Evolutionary conservation across 53 echinoderm and acorn worm genomes (phyloP).

Genomic region (Stichopus horrens): DNA sequence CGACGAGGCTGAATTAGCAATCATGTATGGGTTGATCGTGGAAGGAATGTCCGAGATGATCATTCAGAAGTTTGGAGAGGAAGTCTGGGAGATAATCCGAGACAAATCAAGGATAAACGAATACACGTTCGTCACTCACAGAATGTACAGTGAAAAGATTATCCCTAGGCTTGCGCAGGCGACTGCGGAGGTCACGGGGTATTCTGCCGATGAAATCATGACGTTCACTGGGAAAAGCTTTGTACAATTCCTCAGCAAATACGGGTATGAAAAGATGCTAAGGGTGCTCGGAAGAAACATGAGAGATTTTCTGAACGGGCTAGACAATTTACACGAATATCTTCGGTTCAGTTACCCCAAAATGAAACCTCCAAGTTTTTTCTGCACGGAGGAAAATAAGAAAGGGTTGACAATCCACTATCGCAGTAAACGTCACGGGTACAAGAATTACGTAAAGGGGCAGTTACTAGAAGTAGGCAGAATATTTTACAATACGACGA

Average conservation of each 20-base stretch:
- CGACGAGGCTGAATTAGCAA: neutral
- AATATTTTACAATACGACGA: constrained; percentile 74
- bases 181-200: constrained; percentile 68
- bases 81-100: constrained; percentile 73
- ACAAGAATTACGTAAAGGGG: constrained; percentile 78
- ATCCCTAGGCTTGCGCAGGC: constrained; percentile 74
- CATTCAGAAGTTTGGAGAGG: constrained; percentile 76
- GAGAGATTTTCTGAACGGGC: constrained; percentile 89
- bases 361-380: constrained; percentile 95
- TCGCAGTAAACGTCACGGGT: constrained; percentile 69
- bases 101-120: constrained; percentile 87
- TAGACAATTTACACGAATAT: constrained; percentile 95
- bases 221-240: constrained; percentile 65
- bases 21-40: constrained; percentile 85
- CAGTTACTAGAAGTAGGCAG: constrained; percentile 79
- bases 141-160: constrained; percentile 91
- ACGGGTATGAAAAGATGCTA: constrained; percentile 88
- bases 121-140: constrained; percentile 87
- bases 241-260: constrained; percentile 77
- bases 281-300: constrained; percentile 87
- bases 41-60: constrained; percentile 90
- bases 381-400: constrained; percentile 72
- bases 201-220: constrained; percentile 75
- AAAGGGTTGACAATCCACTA: constrained; percentile 83
- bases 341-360: constrained; percentile 94